These are phyloP conservation scores for Amiota communis DNA, from an alignment of 2,888 invertebrate genomes.

Conservation along the genomic window DNA sequence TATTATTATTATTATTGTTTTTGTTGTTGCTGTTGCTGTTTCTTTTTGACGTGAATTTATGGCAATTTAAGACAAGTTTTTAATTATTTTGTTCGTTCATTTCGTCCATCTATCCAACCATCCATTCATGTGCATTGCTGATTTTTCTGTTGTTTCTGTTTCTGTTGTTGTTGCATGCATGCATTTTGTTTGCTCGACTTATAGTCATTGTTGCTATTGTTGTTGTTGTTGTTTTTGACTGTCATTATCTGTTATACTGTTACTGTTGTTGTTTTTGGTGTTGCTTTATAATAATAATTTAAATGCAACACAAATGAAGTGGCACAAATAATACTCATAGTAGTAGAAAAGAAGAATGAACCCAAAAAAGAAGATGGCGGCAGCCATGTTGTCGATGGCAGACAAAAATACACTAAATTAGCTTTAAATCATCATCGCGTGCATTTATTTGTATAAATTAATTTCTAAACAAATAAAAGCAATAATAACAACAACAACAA, in stretches of 20 bases:
- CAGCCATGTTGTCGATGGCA: no score
- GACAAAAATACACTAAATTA: constrained; percentile 1
- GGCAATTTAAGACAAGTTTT: constrained; percentile 69
- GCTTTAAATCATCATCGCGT: constrained; percentile 63
- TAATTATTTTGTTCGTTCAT: constrained; percentile 57
- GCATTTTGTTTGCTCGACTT: background rate
- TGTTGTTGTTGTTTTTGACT: constrained; percentile 33
- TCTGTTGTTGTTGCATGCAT: constrained; percentile 27
- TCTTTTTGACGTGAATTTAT: constrained; percentile 68
- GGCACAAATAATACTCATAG: constrained; percentile 48
- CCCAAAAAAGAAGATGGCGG: no score
- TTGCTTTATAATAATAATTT: constrained; percentile 57
- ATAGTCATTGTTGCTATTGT: constrained; percentile 25
- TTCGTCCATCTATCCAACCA: background rate
- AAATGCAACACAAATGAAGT: constrained; percentile 60
- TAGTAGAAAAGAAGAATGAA: no score
- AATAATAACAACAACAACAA: no score
- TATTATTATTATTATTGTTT: background rate
- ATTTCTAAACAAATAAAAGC: no score
- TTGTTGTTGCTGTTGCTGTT: constrained; percentile 41
- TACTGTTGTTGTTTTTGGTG: constrained; percentile 33
- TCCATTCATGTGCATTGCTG: background rate
- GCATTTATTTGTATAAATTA: constrained; percentile 34
- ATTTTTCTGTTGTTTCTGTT: background rate
- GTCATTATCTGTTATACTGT: constrained; percentile 10